Evolutionary conservation across 2,797 vertebrate genomes (phyloP).

Genomic region (Diplodus sargus): DNA sequence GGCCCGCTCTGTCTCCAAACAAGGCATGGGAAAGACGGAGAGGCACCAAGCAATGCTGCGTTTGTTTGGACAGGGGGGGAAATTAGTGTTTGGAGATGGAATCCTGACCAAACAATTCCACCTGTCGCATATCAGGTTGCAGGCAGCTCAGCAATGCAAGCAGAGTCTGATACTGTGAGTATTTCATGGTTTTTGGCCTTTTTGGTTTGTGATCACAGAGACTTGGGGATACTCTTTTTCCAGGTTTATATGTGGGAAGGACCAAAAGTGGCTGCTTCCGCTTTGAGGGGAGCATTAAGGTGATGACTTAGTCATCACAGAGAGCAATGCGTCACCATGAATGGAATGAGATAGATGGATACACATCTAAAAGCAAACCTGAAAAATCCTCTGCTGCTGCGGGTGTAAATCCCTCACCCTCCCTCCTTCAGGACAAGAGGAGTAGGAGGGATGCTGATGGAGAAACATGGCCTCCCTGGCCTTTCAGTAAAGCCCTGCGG

Average conservation of each 20-base stretch:
- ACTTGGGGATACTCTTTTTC: conserved; percentile 25
- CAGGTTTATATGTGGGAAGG: conserved; percentile 22
- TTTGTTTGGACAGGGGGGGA: conserved; percentile 68
- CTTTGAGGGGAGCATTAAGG: background rate
- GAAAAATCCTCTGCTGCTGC: conserved; percentile 25
- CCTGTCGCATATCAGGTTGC: conserved; percentile 73
- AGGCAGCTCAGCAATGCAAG: conserved; percentile 44
- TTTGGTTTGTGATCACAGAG: conserved; percentile 25
- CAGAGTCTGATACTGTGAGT: conserved; percentile 29
- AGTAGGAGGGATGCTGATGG: conserved; percentile 33
- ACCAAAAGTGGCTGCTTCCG: background rate
- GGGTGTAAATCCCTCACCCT: conserved; percentile 43
- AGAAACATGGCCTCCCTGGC: conserved; percentile 39
- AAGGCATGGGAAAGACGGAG: conserved; percentile 66
- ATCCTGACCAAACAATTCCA: conserved; percentile 76
- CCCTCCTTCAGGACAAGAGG: conserved; percentile 6
- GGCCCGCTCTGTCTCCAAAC: conserved; percentile 71
- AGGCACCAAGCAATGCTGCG: conserved; percentile 55
- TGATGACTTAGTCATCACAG: conserved; percentile 31
- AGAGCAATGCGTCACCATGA: conserved; percentile 33
- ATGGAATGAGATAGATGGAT: conserved; percentile 52
- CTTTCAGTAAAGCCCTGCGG: conserved; percentile 58
- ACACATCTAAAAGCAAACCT: conserved; percentile 33
- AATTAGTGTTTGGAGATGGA: conserved; percentile 68
- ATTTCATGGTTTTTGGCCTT: conserved; percentile 28